These are phyloP conservation scores for Phylloscopus trochiloides DNA, from an alignment of 2,113 vertebrate species.

Conservation along the genomic window DNA sequence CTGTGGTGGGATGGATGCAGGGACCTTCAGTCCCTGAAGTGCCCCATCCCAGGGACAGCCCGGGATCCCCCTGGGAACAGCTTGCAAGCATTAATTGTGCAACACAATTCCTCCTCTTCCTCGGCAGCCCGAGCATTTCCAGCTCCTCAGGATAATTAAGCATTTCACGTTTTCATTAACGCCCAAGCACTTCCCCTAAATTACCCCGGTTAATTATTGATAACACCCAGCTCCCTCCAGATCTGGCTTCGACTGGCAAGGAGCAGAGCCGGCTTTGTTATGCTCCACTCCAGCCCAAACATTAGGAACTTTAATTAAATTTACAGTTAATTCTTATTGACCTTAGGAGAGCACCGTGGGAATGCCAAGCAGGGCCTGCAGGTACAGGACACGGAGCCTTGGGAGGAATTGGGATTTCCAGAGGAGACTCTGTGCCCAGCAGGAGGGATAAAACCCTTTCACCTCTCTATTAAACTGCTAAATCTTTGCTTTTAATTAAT, in stretches of 20 bases:
- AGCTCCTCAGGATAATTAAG: background rate
- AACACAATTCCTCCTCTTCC: background rate
- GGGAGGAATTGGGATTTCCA: background rate
- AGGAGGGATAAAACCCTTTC: background rate
- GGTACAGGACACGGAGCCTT: background rate
- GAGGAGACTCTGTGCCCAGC: background rate
- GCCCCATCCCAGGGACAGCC: background rate
- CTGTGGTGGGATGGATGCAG: background rate
- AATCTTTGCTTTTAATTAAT: background rate
- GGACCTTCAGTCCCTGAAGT: background rate
- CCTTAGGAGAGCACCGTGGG: background rate
- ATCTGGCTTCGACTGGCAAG: background rate
- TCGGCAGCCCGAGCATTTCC: background rate
- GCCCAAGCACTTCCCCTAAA: conserved; percentile 29
- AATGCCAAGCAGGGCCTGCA: background rate
- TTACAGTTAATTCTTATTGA: conserved; percentile 26
- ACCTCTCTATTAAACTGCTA: background rate
- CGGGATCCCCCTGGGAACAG: accelerated
- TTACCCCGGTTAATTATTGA: conserved; percentile 60
- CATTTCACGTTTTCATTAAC: conserved; percentile 41
- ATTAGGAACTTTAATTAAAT: conserved; percentile 27
- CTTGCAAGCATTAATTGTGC: accelerated
- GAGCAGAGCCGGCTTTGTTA: background rate
- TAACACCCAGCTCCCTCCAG: background rate
- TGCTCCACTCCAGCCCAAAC: background rate